phyloP scores from a whole-genome alignment of 2,797 vertebrate genomes.

The Selene dorsalis region DNA sequence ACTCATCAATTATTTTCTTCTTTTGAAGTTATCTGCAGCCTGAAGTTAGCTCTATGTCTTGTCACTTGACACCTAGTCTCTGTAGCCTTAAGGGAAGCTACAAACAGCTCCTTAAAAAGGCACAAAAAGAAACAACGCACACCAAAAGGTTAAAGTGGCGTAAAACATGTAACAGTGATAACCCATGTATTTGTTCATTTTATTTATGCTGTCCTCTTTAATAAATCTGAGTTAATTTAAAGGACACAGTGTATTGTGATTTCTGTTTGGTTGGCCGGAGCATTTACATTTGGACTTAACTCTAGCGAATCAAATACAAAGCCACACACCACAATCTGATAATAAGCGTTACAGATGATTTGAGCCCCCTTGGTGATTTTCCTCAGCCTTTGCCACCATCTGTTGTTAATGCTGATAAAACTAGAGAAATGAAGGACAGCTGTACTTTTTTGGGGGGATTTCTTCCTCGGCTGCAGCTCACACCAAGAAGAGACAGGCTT shows the following conservation, averaged over 20 bases:
- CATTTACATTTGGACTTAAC: neutral
- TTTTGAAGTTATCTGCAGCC: no score
- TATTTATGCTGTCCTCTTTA: no score
- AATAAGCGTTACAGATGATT: neutral
- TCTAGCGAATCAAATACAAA: neutral
- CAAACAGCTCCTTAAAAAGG: no score
- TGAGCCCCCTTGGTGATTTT: neutral
- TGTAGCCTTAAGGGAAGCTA: no score
- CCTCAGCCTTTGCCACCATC: neutral
- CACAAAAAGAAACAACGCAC: no score
- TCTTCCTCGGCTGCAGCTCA: conserved; percentile 7
- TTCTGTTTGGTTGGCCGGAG: neutral
- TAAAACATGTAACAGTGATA: no score
- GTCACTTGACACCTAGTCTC: no score
- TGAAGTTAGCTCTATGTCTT: no score
- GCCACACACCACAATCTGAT: neutral
- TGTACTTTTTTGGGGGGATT: conserved; percentile 6
- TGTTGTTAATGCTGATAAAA: neutral
- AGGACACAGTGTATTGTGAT: neutral
- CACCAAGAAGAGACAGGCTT: conserved; percentile 25
- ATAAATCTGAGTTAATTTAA: no score
- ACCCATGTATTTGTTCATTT: no score
- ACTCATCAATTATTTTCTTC: no score
- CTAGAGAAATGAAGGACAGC: neutral
- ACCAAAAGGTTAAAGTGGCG: no score